phyloP scores from a whole-genome alignment of 2,888 invertebrate genomes.

The Volucella zonaria region DNA sequence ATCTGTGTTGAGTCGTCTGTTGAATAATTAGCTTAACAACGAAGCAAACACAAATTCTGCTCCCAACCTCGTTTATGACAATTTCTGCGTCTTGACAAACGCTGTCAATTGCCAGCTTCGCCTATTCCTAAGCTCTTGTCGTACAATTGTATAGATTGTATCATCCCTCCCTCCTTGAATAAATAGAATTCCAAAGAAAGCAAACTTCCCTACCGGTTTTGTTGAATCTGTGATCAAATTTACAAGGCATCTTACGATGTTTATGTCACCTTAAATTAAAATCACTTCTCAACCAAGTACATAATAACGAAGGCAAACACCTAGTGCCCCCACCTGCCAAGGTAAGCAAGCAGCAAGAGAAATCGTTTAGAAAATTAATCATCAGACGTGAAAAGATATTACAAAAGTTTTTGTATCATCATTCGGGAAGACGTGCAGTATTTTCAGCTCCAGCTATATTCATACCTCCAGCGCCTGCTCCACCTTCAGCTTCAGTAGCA shows the following conservation, averaged over 20 bases:
- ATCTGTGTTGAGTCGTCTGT: too few species aligned
- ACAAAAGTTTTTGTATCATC: constrained; percentile 56
- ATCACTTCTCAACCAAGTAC: constrained; percentile 26
- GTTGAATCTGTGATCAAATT: constrained; percentile 15
- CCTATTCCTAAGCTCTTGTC: too few species aligned
- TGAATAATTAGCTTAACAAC: too few species aligned
- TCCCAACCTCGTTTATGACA: too few species aligned
- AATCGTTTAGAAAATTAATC: constrained; percentile 64
- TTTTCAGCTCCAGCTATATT: background rate
- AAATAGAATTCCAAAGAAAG: too few species aligned
- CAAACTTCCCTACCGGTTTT: background rate
- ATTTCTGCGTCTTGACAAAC: too few species aligned
- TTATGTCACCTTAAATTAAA: constrained; percentile 50
- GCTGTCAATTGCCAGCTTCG: too few species aligned
- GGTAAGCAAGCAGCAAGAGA: constrained; percentile 12
- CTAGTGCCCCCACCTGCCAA: background rate
- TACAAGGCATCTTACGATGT: background rate
- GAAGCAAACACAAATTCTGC: too few species aligned
- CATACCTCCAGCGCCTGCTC: background rate
- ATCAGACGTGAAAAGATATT: constrained; percentile 56
- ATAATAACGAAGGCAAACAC: background rate
- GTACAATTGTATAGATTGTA: too few species aligned
- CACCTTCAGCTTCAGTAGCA: background rate
- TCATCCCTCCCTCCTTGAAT: too few species aligned
- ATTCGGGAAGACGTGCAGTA: constrained; percentile 12